A percentile compares a stretch with the other conserved stretches of the same genome.
phyloP scores from a whole-genome alignment of 2,797 vertebrate species.

The Ara ararauna region DNA sequence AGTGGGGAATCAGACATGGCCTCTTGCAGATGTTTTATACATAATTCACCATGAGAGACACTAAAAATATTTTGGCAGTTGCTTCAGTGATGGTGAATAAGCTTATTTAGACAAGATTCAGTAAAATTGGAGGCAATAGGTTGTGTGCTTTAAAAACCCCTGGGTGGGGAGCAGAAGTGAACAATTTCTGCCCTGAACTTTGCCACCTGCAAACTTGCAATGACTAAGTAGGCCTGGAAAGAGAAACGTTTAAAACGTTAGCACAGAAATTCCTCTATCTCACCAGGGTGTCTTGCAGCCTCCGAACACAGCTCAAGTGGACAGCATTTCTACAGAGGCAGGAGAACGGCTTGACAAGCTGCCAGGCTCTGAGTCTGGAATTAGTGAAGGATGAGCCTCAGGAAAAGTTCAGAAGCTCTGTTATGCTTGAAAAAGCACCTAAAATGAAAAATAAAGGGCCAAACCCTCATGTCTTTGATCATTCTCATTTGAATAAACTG shows the following conservation, averaged over 20 bases:
- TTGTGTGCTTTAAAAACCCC: background rate
- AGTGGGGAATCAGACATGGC: background rate
- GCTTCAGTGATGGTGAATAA: background rate
- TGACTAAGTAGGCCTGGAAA: constrained; percentile 47
- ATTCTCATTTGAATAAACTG: constrained; percentile 58
- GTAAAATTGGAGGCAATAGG: background rate
- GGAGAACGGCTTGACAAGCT: constrained; percentile 53
- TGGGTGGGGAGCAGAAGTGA: background rate
- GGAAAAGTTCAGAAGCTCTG: constrained; percentile 58
- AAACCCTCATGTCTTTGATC: constrained; percentile 55
- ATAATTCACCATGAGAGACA: constrained; percentile 15
- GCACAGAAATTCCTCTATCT: constrained; percentile 66
- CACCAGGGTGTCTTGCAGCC: constrained; percentile 52
- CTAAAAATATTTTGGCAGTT: constrained; percentile 38
- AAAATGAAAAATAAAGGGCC: constrained; percentile 63
- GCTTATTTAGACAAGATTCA: constrained; percentile 25
- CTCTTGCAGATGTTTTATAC: constrained; percentile 27
- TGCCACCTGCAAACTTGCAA: constrained; percentile 32
- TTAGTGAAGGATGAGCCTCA: constrained; percentile 61
- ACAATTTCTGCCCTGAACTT: constrained; percentile 26
- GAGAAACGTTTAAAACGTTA: constrained; percentile 37
- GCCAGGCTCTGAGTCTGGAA: constrained; percentile 44
- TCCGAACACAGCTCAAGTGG: constrained; percentile 58
- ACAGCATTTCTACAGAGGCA: constrained; percentile 54
- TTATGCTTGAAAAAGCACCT: constrained; percentile 67